Conservation (phyloP, 1,140 invertebrate species). For the Pseudachorutes palmiensis region DNA sequence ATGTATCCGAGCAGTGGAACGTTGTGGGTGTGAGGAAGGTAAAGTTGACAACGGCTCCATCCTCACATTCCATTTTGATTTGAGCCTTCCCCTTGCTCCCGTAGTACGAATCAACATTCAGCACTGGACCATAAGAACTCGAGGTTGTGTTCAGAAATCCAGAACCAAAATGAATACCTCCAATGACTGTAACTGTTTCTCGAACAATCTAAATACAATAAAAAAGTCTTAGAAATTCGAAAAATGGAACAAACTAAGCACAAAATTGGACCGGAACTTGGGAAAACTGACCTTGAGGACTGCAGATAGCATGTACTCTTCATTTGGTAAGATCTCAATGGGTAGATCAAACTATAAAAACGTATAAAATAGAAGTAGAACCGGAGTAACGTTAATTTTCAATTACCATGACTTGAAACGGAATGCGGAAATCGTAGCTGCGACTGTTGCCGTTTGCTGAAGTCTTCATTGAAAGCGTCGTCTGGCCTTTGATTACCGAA, state of each 20-base stretch:
- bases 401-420: constrained; percentile 35
- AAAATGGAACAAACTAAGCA: too few species aligned
- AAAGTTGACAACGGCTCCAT: constrained; percentile 32
- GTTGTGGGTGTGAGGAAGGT: constrained; percentile 19
- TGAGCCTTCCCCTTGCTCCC: constrained; percentile 27
- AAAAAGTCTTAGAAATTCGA: not conserved
- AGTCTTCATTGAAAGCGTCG: constrained; percentile 12
- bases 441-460: constrained; percentile 26
- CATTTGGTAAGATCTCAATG: constrained; percentile 24
- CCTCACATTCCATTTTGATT: constrained; percentile 22
- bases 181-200: not conserved
- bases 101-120: constrained; percentile 31
- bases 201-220: constrained; percentile 19
- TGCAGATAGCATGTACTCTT: constrained; percentile 32
- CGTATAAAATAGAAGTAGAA: too few species aligned
- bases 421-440: constrained; percentile 35
- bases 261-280: too few species aligned
- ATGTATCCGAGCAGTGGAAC: constrained; percentile 21
- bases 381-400: too few species aligned
- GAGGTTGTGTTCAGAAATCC: not conserved
- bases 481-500: constrained; percentile 19
- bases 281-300: constrained; percentile 22
- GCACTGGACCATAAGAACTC: not conserved
- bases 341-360: constrained; percentile 36
- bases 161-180: not conserved